Evolutionary conservation across 2,113 vertebrate genomes (phyloP).

Genomic region (Chrysemys picta): DNA sequence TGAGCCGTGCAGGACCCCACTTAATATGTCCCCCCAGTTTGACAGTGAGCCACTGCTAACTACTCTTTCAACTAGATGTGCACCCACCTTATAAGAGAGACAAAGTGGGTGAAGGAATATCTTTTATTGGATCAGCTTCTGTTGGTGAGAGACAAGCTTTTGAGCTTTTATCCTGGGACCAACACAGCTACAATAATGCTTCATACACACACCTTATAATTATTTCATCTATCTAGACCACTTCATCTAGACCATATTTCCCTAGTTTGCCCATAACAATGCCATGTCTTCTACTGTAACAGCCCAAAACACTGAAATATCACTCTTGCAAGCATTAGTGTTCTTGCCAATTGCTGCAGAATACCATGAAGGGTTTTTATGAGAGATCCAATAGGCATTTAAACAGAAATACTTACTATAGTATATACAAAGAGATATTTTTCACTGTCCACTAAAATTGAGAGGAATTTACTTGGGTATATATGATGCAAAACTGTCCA

Average conservation of each 20-base stretch:
- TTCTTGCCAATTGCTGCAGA: neutral
- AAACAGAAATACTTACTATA: fast-evolving
- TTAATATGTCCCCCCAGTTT: neutral
- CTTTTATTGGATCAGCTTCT: too few species aligned
- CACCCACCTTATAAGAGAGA: too few species aligned
- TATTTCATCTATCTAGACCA: too few species aligned
- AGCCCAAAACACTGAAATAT: neutral
- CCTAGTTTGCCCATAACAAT: too few species aligned
- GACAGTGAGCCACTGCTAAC: neutral
- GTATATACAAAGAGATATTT: neutral
- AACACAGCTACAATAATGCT: too few species aligned
- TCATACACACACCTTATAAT: too few species aligned
- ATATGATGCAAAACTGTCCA: fast-evolving
- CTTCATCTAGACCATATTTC: too few species aligned
- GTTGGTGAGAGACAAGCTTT: too few species aligned
- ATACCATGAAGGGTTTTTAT: neutral
- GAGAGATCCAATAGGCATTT: neutral
- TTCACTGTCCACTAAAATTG: neutral
- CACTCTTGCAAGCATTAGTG: neutral
- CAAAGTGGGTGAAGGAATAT: too few species aligned
- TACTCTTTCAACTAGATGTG: neutral
- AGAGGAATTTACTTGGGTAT: neutral
- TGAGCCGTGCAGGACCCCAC: neutral
- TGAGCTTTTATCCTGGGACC: too few species aligned
- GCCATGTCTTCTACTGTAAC: neutral